Evolutionary conservation across 2,797 vertebrate species (phyloP).

Genomic region (Ispidina picta): DNA sequence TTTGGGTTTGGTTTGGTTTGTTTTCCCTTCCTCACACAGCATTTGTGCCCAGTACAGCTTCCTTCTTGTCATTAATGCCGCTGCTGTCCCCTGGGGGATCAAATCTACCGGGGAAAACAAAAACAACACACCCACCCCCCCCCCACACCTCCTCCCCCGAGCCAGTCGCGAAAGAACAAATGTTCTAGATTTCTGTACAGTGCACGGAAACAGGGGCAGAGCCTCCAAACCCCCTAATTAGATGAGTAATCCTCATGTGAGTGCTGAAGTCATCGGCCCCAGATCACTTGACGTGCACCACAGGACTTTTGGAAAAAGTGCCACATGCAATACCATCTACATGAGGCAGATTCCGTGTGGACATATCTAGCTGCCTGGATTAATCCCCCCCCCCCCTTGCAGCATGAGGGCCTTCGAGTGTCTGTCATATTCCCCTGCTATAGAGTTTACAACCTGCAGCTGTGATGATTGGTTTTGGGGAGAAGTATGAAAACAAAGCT

Average conservation of each 20-base stretch:
- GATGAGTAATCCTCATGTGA: slow-evolving; percentile 69
- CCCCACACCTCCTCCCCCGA: rapidly evolving
- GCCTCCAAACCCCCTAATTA: slow-evolving; percentile 46
- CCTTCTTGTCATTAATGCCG: rapidly evolving
- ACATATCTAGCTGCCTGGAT: neutral
- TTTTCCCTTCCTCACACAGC: rapidly evolving
- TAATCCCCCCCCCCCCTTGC: neutral
- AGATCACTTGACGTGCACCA: neutral
- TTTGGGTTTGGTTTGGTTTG: too few species aligned
- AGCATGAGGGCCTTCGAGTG: neutral
- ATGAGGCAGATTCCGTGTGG: neutral
- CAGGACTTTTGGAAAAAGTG: slow-evolving; percentile 16
- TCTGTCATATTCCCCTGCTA: neutral
- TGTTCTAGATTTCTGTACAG: neutral
- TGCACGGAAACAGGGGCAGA: neutral
- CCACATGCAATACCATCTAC: neutral
- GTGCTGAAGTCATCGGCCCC: slow-evolving; percentile 48
- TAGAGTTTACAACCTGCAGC: neutral
- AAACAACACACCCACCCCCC: neutral
- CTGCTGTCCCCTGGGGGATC: neutral
- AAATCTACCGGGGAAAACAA: neutral
- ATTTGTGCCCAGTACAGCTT: rapidly evolving
- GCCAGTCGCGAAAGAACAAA: neutral
- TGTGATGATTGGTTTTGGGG: neutral
- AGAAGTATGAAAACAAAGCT: neutral